Base-by-base conservation (phyloP, 2,113 vertebrate species). In the Aegithalos caudatus region DNA sequence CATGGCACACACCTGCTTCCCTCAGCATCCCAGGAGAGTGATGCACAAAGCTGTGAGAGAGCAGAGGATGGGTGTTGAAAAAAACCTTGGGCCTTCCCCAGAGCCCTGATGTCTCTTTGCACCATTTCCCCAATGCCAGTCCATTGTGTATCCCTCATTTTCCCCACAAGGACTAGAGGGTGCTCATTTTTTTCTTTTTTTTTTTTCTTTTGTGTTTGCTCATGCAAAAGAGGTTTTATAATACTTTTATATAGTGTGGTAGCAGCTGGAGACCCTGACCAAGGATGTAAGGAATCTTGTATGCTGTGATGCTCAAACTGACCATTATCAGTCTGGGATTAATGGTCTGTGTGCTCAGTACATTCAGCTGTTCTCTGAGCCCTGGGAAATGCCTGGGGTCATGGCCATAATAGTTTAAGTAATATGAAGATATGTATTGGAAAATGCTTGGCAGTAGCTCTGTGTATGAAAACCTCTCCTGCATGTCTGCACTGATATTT, bases 11-110 rank as follows among this genome's bases (percentile, higher is more conserved):
- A 74, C 29, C 19, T 21, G 9, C 37, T 61, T 50, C 31, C 45
- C 10, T 14, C 3, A 2, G 25, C n/a, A 53, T 37, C 54, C 66
- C 0, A 0, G 31, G 27, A 85, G 12, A 2, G 8, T 0, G 1
- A 25, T 56, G 56, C 24, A 24, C 23, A 13, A 50, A 51, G 23
- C 20, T 73, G 31, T 31, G n/a, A 64, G 40, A 50, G 9, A 44
- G 40, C 7, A 54, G 22, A 53, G 27, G 16, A 22, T 12, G 31
- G 5, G 6, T 61, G 20, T 47, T 71, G 44, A 45, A 85, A 85
- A 37, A 69, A 91, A 40, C 35, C 20, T 24, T 48, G 29, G n/a
- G n/a, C 27, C 35, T 58, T 88, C n/a, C 18, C 18, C 24, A 42
- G 56, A 66, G 40, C 64, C 19, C 29, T 84, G 28, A 70, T 66